These are phyloP conservation scores for Baronia brevicornis DNA, from an alignment of 2,888 invertebrate genomes.

Conservation along the genomic window DNA sequence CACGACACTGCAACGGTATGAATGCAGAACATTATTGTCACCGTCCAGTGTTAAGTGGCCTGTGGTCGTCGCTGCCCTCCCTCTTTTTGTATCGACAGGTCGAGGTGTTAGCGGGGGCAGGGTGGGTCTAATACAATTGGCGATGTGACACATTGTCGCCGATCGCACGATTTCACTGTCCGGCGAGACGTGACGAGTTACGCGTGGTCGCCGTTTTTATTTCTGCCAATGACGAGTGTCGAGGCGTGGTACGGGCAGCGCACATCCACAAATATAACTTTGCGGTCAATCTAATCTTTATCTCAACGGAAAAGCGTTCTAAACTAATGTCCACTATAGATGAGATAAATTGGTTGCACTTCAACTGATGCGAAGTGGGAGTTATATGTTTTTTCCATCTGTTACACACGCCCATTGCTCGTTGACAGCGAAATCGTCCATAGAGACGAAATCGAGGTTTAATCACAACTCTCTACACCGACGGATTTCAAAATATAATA, in stretches of 20 bases:
- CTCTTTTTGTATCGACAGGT: slow-evolving; percentile 18
- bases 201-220: slow-evolving; percentile 74
- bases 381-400: slow-evolving; percentile 68
- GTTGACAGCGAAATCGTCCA: slow-evolving; percentile 45
- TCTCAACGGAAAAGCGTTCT: slow-evolving; percentile 33
- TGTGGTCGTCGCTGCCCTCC: slow-evolving; percentile 22
- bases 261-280: slow-evolving; percentile 37
- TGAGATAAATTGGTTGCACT: slow-evolving; percentile 35
- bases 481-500: slow-evolving; percentile 38
- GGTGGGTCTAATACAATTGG: slow-evolving; percentile 38
- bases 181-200: slow-evolving; percentile 71
- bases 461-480: no score
- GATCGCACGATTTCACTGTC: slow-evolving; percentile 71
- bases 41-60: slow-evolving; percentile 42
- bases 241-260: slow-evolving; percentile 68
- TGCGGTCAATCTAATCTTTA: slow-evolving; percentile 35
- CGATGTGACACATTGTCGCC: slow-evolving; percentile 67
- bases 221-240: slow-evolving; percentile 75
- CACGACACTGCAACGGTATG: slow-evolving; percentile 53
- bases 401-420: slow-evolving; percentile 63
- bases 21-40: slow-evolving; percentile 39
- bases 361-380: slow-evolving; percentile 63
- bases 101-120: slow-evolving; percentile 24
- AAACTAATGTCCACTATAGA: slow-evolving; percentile 25
- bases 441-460: slow-evolving; percentile 29